Evolutionary conservation across 2,113 vertebrate genomes (phyloP).

Genomic region (Forbesichthys papilliferus): DNA sequence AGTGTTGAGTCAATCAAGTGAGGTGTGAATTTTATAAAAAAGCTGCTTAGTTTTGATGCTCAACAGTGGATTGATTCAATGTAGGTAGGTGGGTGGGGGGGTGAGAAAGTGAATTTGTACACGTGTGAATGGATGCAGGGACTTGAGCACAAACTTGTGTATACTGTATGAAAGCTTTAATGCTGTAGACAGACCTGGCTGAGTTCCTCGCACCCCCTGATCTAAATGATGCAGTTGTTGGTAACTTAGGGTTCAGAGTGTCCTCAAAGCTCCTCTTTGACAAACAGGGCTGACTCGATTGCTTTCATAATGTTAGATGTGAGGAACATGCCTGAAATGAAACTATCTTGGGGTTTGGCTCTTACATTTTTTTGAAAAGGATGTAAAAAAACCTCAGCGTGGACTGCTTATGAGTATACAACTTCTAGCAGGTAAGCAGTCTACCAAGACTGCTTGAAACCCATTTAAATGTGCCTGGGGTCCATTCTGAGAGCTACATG

Average conservation of each 20-base stretch:
- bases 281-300: conserved; percentile 45
- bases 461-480: no score
- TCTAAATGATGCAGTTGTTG: conserved; percentile 54
- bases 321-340: conserved; percentile 22
- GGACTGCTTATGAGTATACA: no score
- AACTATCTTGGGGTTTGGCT: neutral
- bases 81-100: neutral
- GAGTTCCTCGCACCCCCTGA: conserved; percentile 10
- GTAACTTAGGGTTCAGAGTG: neutral
- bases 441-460: no score
- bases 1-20: neutral
- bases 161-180: no score
- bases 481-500: no score
- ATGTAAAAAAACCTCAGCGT: neutral
- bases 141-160: no score
- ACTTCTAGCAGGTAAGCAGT: no score
- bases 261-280: conserved; percentile 64
- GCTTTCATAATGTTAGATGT: conserved; percentile 40
- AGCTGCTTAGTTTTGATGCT: neutral
- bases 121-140: no score
- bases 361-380: conserved; percentile 7
- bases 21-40: neutral
- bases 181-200: neutral
- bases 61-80: neutral
- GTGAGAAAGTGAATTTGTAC: no score